Conservation (phyloP, 2,888 invertebrate genomes). For the Fabriciana adippe region DNA sequence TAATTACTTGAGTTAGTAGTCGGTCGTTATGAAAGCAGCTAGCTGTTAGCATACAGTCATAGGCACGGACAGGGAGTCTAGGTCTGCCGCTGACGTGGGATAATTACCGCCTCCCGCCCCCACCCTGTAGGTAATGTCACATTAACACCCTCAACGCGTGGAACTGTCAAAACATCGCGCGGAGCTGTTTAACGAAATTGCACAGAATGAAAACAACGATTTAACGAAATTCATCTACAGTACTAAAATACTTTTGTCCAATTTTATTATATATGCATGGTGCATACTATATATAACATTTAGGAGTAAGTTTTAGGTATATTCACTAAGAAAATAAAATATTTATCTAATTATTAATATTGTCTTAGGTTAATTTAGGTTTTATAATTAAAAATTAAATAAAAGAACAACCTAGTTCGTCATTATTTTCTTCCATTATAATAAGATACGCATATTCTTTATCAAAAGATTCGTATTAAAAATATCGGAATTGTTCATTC, state of each 20-base stretch:
- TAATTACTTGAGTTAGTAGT: conserved; percentile 36
- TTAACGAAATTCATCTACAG: conserved; percentile 42
- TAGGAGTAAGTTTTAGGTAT: too few relatives aligned
- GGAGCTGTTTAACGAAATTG: conserved; percentile 65
- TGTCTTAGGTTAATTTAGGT: too few relatives aligned
- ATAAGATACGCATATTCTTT: too few relatives aligned
- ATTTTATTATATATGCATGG: not conserved
- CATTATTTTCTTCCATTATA: too few relatives aligned
- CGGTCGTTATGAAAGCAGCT: conserved; percentile 46
- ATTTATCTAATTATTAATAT: too few relatives aligned
- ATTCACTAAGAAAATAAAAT: too few relatives aligned
- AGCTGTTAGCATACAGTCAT: conserved; percentile 51
- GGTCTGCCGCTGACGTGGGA: conserved; percentile 78
- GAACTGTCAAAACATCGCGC: conserved; percentile 76
- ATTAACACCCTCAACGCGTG: conserved; percentile 75
- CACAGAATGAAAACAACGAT: conserved; percentile 61
- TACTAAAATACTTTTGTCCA: conserved; percentile 19
- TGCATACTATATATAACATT: too few relatives aligned
- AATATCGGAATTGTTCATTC: too few relatives aligned
- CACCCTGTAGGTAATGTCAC: conserved; percentile 68
- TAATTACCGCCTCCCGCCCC: conserved; percentile 68
- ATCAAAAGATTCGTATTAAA: too few relatives aligned
- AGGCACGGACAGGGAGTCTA: conserved; percentile 69
- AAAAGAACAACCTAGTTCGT: too few relatives aligned
- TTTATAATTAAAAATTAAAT: too few relatives aligned